Conservation (phyloP, 2,113 vertebrate genomes). For the Psittacus erithacus region DNA sequence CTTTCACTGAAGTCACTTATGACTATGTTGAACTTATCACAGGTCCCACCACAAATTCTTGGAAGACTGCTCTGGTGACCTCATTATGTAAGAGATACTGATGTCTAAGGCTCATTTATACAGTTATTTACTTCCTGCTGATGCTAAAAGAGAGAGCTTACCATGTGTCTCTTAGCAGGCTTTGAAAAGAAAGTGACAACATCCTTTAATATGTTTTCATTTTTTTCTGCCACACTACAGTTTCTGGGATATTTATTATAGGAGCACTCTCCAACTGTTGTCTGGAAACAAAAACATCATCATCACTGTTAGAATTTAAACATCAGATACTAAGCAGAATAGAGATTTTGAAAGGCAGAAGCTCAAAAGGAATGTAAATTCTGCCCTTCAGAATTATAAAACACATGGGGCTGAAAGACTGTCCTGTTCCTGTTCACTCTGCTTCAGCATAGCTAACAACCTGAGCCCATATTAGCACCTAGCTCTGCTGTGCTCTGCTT, state of each 20-base stretch:
- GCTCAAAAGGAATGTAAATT: not conserved
- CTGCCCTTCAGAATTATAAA: not conserved
- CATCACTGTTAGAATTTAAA: not conserved
- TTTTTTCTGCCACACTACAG: conserved; percentile 70
- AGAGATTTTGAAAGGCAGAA: not conserved
- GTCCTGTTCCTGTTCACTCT: not conserved
- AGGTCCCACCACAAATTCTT: not conserved
- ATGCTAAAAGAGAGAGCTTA: conserved; percentile 61
- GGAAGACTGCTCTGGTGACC: not conserved
- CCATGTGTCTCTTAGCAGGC: conserved; percentile 82
- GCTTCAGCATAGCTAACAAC: not conserved
- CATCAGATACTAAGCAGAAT: not conserved
- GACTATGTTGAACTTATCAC: not conserved
- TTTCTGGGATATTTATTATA: conserved; percentile 71
- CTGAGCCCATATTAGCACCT: not conserved
- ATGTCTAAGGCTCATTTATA: not conserved
- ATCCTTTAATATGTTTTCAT: conserved; percentile 71
- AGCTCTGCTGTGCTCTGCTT: not conserved
- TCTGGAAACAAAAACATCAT: conserved; percentile 72
- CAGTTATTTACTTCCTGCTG: not conserved
- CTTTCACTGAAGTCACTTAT: not conserved
- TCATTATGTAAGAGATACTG: not conserved
- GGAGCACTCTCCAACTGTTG: conserved; percentile 82
- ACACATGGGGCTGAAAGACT: not conserved
- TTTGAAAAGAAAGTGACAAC: conserved; percentile 85